These are phyloP conservation scores for Notoglanidium macrostoma DNA, from an alignment of 2,797 vertebrate genomes.

Conservation along the genomic window DNA sequence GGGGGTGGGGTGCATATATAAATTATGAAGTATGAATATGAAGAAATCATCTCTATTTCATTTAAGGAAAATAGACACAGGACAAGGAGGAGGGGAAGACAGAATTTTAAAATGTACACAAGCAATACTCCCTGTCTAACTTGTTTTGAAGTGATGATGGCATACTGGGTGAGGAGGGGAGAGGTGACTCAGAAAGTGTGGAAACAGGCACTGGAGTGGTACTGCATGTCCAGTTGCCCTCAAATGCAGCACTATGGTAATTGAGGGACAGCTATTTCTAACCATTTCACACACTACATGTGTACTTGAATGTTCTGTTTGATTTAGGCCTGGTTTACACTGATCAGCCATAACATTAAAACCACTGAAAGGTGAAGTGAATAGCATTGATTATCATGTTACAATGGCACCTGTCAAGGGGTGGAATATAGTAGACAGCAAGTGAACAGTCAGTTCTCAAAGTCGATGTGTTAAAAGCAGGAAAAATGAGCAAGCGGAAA, in stretches of 20 bases:
- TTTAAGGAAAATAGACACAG: slow-evolving; percentile 27
- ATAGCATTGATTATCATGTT: too few species aligned
- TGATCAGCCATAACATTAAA: too few species aligned
- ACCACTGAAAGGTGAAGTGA: too few species aligned
- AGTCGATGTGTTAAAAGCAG: too few species aligned
- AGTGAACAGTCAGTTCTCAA: too few species aligned
- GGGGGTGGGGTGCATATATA: slow-evolving; percentile 61
- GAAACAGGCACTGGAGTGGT: not conserved
- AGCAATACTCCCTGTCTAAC: not conserved
- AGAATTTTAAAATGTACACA: not conserved
- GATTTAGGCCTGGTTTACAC: too few species aligned
- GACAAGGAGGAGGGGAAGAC: not conserved
- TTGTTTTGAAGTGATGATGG: slow-evolving; percentile 11
- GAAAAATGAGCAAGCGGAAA: too few species aligned
- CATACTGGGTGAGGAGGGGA: not conserved
- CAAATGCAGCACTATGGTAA: not conserved
- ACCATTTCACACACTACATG: slow-evolving; percentile 16
- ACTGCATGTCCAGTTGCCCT: slow-evolving; percentile 5
- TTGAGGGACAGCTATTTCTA: not conserved
- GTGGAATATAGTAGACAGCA: too few species aligned
- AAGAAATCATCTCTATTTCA: slow-evolving; percentile 54
- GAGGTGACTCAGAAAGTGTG: not conserved
- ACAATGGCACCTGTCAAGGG: too few species aligned
- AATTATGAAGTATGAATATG: slow-evolving; percentile 61
- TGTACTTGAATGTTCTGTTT: not conserved